Evolutionary conservation across 2,113 vertebrate species (phyloP).

Genomic region (Semicossyphus pulcher): DNA sequence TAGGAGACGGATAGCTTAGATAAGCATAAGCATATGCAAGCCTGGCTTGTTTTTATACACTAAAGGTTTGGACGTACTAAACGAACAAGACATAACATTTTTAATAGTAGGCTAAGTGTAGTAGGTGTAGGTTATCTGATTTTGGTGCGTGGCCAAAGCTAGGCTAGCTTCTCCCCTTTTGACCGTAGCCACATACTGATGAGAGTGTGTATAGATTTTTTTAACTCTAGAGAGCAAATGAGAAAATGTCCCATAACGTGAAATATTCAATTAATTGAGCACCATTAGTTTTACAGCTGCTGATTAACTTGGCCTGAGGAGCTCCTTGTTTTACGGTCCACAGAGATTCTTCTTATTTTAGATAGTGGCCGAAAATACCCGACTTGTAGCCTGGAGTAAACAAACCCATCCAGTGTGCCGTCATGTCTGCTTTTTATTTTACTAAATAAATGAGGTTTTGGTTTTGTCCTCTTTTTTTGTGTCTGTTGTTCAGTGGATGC

Average conservation of each 20-base stretch:
- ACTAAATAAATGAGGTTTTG: slow-evolving; percentile 12
- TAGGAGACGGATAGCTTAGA: too few relatives aligned
- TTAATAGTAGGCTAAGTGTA: too few relatives aligned
- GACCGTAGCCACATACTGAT: too few relatives aligned
- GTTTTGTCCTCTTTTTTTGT: slow-evolving; percentile 19
- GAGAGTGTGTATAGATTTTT: too few relatives aligned
- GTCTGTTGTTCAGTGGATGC: slow-evolving; percentile 41
- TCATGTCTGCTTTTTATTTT: slow-evolving; percentile 6
- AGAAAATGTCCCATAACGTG: background rate
- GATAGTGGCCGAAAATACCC: background rate
- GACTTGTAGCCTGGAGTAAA: slow-evolving; percentile 13
- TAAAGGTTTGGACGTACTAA: too few relatives aligned
- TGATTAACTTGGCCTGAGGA: too few relatives aligned
- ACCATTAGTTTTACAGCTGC: background rate
- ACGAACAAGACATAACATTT: too few relatives aligned
- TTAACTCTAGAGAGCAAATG: background rate
- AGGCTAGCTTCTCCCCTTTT: too few relatives aligned
- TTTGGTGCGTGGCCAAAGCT: too few relatives aligned
- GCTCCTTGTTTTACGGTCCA: background rate
- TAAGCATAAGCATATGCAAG: too few relatives aligned
- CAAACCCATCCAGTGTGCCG: background rate
- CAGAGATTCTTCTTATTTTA: background rate
- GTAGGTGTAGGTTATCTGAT: too few relatives aligned
- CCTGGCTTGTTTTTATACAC: too few relatives aligned
- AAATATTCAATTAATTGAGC: background rate